A percentile compares a stretch with the other conserved stretches of the same genome.
Conservation (phyloP, 2,888 invertebrate species). For the Trachelus tabidus region DNA sequence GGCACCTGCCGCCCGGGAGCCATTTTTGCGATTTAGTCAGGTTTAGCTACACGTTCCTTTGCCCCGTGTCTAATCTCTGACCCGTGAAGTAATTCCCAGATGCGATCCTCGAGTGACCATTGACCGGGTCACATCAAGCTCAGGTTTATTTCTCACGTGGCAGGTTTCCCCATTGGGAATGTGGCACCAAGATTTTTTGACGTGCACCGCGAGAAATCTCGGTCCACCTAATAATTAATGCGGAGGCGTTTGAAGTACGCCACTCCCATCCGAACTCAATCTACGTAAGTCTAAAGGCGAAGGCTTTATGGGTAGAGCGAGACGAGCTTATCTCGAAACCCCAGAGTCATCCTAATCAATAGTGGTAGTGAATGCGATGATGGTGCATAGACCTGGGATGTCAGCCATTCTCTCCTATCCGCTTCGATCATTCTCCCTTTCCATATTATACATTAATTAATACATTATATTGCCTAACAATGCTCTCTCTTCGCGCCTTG, state of each 20-base stretch:
- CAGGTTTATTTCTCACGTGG: neutral
- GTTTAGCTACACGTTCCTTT: neutral
- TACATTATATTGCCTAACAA: slow-evolving; percentile 16
- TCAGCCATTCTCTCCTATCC: neutral
- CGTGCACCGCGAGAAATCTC: slow-evolving; percentile 30
- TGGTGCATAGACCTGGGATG: slow-evolving; percentile 29
- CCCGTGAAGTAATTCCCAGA: neutral
- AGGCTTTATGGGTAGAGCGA: slow-evolving; percentile 21
- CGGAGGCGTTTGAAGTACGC: slow-evolving; percentile 58
- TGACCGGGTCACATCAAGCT: neutral
- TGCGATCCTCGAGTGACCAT: neutral
- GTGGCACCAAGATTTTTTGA: slow-evolving; percentile 22
- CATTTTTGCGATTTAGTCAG: slow-evolving; percentile 12
- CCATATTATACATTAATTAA: slow-evolving; percentile 23
- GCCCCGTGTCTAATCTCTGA: neutral
- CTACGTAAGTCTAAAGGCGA: slow-evolving; percentile 46
- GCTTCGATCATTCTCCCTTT: slow-evolving; percentile 13
- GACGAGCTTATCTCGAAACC: slow-evolving; percentile 51
- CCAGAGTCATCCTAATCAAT: slow-evolving; percentile 62
- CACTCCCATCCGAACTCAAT: slow-evolving; percentile 62
- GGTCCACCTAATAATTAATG: slow-evolving; percentile 55
- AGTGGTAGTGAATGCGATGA: slow-evolving; percentile 47
- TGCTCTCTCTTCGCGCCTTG: slow-evolving; percentile 5
- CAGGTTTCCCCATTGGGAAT: neutral
- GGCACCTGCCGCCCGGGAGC: slow-evolving; percentile 25